Base-by-base conservation (phyloP, 2,113 vertebrate genomes). In the Meles meles region DNA sequence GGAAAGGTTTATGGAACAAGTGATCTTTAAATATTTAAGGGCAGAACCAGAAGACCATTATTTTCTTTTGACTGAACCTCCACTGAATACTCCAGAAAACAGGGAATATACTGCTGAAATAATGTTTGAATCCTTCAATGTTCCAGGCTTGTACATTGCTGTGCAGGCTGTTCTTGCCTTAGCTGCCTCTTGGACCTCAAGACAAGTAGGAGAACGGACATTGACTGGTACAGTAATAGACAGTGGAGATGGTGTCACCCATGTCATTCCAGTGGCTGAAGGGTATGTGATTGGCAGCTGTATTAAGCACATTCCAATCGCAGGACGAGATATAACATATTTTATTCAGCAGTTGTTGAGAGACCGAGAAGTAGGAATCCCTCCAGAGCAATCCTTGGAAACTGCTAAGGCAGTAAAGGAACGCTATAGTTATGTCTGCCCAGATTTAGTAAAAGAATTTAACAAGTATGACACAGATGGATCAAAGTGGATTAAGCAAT, bases 291-390 rank as follows among this genome's bases (percentile, higher is more conserved):
- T 99, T 96, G 99, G 99, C 98, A 99, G 99, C 99, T 99, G 99
- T 98, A 99, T 99, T 98, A 99, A 99, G 98, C 99, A 99, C 99
- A 99, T 99, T 98, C 99, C 99, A 98, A 99, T 99, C 61, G 99
- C 99, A 6, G 99, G 99, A 44, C 98, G 99, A 96, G 99, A 99
- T 99, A 99, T 99, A 98, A 99, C 99, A 7, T 99, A 99, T 98
- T 99, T 99, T 98, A 99, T 99, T 98, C 99, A 99, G 98, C 99
- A 99, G 97, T 98, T 99, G 89, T 98, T 99, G 98, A 99, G 99
- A 97, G 99, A 99, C 92, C 97, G 99, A 96, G 99, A 99, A 99
- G 99, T 99, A 98, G 99, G 99, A 98, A 99, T 99, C 97, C 99
- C 99, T 31, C 99, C 99, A 4, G 99, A 99, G 79, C 99, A 99